Base-by-base conservation (phyloP, 2,888 invertebrate species). In the Carabus problematicus region DNA sequence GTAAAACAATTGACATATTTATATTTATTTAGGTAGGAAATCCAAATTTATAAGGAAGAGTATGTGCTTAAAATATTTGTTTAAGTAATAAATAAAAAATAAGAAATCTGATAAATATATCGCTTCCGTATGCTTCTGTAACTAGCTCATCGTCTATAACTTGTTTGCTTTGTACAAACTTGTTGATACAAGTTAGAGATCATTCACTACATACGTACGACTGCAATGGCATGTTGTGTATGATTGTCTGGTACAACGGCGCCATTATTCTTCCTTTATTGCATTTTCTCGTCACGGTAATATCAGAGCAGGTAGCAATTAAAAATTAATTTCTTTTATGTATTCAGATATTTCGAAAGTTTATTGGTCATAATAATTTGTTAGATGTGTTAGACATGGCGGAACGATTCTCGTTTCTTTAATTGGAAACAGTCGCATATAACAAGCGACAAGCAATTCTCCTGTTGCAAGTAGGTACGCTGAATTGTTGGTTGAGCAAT, bases 241-340 rank as follows among this genome's bases (percentile, higher is more conserved):
- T 29, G 29, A 29, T 29, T 29, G 29, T 29, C 29, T 29, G 29
- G 47, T 47, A 61, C 47, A 61, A 39, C 16, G 29, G 47, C 47
- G 29, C 29, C 61, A 47, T 45, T 49, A 61, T 61, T 61, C 47
- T 47, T 14, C 8, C 14, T 61, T 61, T 61, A 61, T 16, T 29
- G 39, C 47, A 29, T 29, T 29, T 29, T 29, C 29, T 29, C 29
- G 29, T 29, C 61, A 47, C 8, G 62, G 62, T 18, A 63, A 63
- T 63, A 63, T 63, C 54, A 63, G 63, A 63, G 63, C 59, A 59
- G 9, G 16, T 45, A 12, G 59, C 63, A 63, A 63, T 63, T 63
- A 63, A 63, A 54, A 63, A 63, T 63, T 63, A 63, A 63, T 63
- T 63, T 63, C 63, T 63, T 63, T 63, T 63, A 63, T 63, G 42